Evolutionary conservation across 1,140 invertebrate genomes (phyloP).

Genomic region (Eurosta solidaginis): DNA sequence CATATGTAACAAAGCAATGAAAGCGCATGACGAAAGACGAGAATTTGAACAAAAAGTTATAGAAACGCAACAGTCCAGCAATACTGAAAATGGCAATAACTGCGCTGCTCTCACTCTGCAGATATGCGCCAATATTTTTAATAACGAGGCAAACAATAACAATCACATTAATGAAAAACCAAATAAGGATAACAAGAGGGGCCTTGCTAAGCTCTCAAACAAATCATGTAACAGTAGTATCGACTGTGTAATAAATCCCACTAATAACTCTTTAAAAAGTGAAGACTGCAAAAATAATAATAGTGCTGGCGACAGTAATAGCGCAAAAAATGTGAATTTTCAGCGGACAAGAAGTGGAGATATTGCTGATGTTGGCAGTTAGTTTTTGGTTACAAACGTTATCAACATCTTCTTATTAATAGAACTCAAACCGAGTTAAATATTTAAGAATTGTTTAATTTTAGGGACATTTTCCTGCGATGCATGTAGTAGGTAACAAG

Average conservation of each 20-base stretch:
- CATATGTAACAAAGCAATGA: conserved; percentile 5
- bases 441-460: no score
- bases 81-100: not conserved
- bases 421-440: no score
- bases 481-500: no score
- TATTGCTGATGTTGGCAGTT: not conserved
- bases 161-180: not conserved
- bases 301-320: conserved; percentile 19
- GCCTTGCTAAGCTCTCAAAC: not conserved
- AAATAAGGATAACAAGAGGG: not conserved
- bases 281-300: conserved; percentile 12
- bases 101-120: not conserved
- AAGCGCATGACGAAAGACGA: not conserved
- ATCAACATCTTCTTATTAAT: no score
- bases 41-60: not conserved
- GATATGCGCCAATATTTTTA: not conserved
- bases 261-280: not conserved
- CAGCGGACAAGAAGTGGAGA: not conserved
- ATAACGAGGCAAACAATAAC: not conserved
- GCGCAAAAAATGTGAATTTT: not conserved
- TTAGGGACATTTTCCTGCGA: no score
- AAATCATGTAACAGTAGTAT: not conserved
- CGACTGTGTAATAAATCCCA: not conserved
- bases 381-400: no score
- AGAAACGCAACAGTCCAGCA: not conserved